These are phyloP conservation scores for Chrysolina americana DNA, from an alignment of 2,888 invertebrate species.

Conservation along the genomic window DNA sequence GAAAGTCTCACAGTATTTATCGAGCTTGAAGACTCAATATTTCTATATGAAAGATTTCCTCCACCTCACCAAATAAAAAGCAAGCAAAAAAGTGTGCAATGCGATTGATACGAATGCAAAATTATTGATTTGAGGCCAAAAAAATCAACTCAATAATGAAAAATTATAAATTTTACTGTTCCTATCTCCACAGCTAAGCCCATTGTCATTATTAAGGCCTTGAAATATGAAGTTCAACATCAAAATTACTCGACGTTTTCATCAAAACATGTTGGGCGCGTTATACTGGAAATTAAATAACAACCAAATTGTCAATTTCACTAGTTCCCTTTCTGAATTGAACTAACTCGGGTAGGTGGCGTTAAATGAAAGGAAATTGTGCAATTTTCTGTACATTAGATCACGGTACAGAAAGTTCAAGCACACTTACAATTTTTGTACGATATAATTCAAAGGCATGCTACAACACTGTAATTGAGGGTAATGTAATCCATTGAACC, in stretches of 20 bases:
- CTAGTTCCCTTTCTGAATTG: constrained; percentile 3
- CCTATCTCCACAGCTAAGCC: neutral
- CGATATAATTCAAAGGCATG: constrained; percentile 19
- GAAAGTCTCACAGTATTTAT: too few relatives aligned
- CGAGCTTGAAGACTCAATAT: too few relatives aligned
- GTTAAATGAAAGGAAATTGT: constrained; percentile 11
- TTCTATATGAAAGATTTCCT: too few relatives aligned
- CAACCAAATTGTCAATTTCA: constrained; percentile 8
- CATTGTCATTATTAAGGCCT: neutral
- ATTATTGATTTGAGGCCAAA: too few relatives aligned
- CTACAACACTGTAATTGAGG: constrained; percentile 19
- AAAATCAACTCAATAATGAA: too few relatives aligned
- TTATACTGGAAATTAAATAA: neutral
- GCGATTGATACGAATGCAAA: too few relatives aligned
- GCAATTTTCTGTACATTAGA: constrained; percentile 17
- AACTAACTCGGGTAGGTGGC: constrained; percentile 12
- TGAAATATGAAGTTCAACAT: too few relatives aligned
- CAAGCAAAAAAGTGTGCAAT: too few relatives aligned
- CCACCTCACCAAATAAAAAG: too few relatives aligned
- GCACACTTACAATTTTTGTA: constrained; percentile 14
- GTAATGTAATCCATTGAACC: constrained; percentile 19
- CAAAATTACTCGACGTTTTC: neutral
- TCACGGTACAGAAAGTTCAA: constrained; percentile 20
- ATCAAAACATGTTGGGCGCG: neutral
- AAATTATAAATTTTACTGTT: neutral